phyloP scores from a whole-genome alignment of 2,113 vertebrate genomes.

The Formicarius rufipectus region DNA sequence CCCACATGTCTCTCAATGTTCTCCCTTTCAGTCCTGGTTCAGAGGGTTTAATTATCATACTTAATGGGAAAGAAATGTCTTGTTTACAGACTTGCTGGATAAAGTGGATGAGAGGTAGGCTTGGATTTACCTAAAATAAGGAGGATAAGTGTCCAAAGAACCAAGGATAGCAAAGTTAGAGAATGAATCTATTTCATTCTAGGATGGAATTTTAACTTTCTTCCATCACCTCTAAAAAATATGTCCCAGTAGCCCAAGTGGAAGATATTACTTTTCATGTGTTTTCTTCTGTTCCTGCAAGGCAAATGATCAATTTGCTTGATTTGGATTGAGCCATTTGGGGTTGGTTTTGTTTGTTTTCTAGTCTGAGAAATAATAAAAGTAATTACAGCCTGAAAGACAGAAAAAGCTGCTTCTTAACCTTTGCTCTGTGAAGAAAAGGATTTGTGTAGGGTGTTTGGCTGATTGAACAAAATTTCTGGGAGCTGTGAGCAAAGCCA shows the following conservation, averaged over 20 bases:
- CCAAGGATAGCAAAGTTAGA: background rate
- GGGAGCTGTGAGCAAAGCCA: background rate
- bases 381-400: background rate
- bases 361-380: background rate
- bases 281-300: background rate
- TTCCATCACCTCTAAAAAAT: background rate
- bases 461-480: background rate
- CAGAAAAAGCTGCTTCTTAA: background rate
- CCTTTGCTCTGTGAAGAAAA: background rate
- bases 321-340: background rate
- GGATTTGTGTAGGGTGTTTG: background rate
- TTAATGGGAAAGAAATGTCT: background rate
- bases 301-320: background rate
- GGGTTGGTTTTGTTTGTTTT: background rate
- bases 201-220: background rate
- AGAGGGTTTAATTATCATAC: rapidly evolving
- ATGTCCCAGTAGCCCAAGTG: background rate
- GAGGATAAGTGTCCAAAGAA: background rate
- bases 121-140: background rate
- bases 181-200: background rate
- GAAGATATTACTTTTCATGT: background rate
- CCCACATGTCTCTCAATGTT: rapidly evolving
- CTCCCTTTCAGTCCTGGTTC: background rate
- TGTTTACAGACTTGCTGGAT: background rate
- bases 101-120: background rate